These are phyloP conservation scores for Athrips mouffetella DNA, from an alignment of 2,888 invertebrate genomes.

Conservation along the genomic window DNA sequence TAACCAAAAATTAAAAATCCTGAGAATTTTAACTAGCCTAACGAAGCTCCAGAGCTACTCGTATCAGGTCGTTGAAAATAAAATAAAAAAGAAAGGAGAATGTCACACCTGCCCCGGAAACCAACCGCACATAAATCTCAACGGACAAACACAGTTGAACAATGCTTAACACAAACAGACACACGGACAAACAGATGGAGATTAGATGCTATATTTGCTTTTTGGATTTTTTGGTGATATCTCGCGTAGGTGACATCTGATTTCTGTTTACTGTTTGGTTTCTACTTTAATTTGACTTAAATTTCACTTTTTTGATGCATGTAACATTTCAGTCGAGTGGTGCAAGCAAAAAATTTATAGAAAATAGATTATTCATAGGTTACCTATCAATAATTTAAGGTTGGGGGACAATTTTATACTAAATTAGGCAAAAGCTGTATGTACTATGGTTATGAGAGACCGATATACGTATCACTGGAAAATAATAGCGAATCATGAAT, in stretches of 20 bases:
- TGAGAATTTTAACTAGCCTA: not conserved
- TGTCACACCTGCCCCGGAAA: slow-evolving; percentile 20
- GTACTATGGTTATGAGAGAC: no score
- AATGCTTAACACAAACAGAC: slow-evolving; percentile 17
- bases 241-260: not conserved
- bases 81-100: not conserved
- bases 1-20: no score
- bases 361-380: no score
- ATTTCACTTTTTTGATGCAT: not conserved
- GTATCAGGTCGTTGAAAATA: no score
- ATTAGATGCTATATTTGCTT: slow-evolving; percentile 10
- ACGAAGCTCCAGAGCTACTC: not conserved
- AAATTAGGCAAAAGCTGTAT: no score
- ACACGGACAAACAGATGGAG: slow-evolving; percentile 13
- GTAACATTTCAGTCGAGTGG: not conserved
- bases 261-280: not conserved
- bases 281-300: not conserved
- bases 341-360: no score
- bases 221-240: slow-evolving; percentile 9
- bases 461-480: no score
- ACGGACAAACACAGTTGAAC: slow-evolving; percentile 14
- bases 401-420: no score
- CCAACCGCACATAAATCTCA: slow-evolving; percentile 27
- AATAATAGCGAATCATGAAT: no score
- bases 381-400: no score